phyloP scores from a whole-genome alignment of 1,140 invertebrate genomes.

The Dreissena rostriformis region DNA sequence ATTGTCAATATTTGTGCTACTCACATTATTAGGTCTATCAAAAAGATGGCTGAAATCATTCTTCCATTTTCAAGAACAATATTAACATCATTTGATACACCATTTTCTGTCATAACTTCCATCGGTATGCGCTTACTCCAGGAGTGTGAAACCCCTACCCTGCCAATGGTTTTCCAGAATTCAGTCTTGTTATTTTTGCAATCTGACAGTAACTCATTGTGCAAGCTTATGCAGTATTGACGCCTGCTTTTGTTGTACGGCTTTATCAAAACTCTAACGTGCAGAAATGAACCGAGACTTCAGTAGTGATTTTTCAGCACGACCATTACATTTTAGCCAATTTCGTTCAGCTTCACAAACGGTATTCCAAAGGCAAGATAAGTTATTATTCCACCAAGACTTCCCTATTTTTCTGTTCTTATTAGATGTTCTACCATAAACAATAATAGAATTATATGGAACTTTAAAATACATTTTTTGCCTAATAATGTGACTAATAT shows the following conservation, averaged over 20 bases:
- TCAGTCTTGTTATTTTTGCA: not conserved
- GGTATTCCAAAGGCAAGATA: slow-evolving; percentile 16
- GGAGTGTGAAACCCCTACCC: not conserved
- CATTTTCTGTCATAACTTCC: not conserved
- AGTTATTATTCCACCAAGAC: slow-evolving; percentile 13
- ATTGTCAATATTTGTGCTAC: not conserved
- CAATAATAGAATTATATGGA: not conserved
- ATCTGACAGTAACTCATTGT: not conserved
- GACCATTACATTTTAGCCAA: slow-evolving; percentile 26
- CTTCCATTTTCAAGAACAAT: slow-evolving; percentile 11
- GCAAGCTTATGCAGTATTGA: not conserved
- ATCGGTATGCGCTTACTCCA: not conserved
- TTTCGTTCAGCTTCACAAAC: slow-evolving; percentile 8
- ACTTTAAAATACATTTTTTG: slow-evolving; percentile 3
- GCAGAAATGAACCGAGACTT: slow-evolving; percentile 4
- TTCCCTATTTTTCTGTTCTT: slow-evolving; percentile 8
- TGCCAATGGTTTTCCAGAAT: slow-evolving; percentile 13
- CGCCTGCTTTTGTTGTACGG: slow-evolving; percentile 1
- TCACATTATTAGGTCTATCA: not conserved
- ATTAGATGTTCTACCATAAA: not conserved
- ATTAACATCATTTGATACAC: slow-evolving; percentile 1
- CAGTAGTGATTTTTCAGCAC: not conserved
- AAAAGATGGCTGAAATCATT: not conserved
- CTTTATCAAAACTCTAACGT: not conserved
- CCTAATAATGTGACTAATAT: not conserved